Evolutionary conservation across 2,113 vertebrate species (phyloP).

Genomic region (Ceyx melanurus): DNA sequence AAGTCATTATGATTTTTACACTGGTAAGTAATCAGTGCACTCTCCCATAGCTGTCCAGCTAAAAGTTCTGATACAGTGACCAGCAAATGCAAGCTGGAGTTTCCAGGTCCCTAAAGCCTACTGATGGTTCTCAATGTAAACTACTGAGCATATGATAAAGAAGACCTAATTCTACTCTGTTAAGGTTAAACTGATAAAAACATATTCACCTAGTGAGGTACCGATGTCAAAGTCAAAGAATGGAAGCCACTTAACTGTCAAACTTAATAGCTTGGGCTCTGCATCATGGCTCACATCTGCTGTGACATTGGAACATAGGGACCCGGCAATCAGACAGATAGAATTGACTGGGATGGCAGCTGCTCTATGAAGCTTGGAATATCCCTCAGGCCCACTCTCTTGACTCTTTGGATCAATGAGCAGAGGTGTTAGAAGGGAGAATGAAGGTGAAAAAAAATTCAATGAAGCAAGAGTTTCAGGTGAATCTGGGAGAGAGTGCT

Average conservation of each 20-base stretch:
- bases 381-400: neutral
- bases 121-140: neutral
- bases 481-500: neutral
- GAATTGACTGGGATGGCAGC: fast-evolving
- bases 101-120: neutral
- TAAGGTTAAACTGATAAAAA: neutral
- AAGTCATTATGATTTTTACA: neutral
- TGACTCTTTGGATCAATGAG: neutral
- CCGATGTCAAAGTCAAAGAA: neutral
- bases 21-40: neutral
- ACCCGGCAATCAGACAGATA: neutral
- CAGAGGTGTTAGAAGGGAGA: neutral
- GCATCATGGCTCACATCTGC: neutral
- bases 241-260: neutral
- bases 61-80: neutral
- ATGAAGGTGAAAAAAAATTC: neutral
- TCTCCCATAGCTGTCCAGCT: neutral
- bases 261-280: neutral
- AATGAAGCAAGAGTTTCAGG: neutral
- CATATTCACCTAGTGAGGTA: neutral
- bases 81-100: neutral
- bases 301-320: neutral
- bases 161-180: neutral
- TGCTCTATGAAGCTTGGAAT: neutral
- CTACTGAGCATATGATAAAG: fast-evolving